Conservation (phyloP, 2,797 vertebrate species). For the Columba guinea region DNA sequence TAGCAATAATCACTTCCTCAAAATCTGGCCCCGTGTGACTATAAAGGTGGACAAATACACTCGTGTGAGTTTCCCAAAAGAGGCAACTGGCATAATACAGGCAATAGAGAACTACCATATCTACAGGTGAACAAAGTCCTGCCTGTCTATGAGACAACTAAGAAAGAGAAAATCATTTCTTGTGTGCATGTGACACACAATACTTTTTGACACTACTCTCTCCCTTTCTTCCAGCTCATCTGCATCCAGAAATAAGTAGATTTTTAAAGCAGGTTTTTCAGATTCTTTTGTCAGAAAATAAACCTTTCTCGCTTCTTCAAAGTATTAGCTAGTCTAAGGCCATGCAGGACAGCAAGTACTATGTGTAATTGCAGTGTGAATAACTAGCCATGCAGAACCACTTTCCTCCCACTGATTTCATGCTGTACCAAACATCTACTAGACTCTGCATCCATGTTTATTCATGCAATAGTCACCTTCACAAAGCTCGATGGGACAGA, state of each 20-base stretch:
- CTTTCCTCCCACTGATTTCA: background rate
- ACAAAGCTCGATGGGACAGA: background rate
- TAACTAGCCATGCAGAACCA: background rate
- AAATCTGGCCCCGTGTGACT: background rate
- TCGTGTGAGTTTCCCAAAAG: background rate
- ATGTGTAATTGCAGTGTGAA: background rate
- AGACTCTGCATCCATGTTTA: background rate
- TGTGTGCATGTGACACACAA: too few relatives aligned
- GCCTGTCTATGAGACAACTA: background rate
- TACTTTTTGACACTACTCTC: background rate
- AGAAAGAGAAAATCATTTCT: background rate
- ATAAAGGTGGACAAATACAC: background rate
- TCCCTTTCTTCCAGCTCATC: background rate
- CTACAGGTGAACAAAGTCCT: background rate
- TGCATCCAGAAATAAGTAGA: background rate
- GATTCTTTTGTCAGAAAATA: background rate
- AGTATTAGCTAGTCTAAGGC: background rate
- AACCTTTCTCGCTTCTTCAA: background rate
- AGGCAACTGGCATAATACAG: background rate
- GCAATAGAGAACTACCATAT: accelerated
- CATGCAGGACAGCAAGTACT: background rate
- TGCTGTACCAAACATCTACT: background rate
- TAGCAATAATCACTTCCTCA: background rate
- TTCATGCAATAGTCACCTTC: background rate
- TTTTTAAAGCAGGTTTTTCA: background rate